Percentiles rank a stretch among this genome's conserved stretches.
Evolutionary conservation across 2,888 invertebrate species (phyloP).

Genomic region (Podabrus alpinus): DNA sequence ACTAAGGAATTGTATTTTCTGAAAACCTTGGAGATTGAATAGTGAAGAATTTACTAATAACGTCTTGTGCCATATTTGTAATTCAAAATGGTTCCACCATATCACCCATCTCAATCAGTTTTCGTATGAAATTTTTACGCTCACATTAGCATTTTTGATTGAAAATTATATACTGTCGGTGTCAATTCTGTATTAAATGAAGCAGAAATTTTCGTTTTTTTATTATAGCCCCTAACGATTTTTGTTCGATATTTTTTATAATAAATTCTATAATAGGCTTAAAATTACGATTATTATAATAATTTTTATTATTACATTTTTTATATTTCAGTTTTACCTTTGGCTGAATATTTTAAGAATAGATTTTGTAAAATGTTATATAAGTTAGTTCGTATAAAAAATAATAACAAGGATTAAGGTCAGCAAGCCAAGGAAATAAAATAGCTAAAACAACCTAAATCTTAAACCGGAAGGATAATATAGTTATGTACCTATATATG

Average conservation of each 20-base stretch:
- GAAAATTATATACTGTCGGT: background rate
- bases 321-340: background rate
- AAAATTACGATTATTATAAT: background rate
- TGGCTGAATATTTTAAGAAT: too few species aligned
- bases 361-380: background rate
- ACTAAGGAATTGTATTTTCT: background rate
- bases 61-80: background rate
- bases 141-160: background rate
- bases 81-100: background rate
- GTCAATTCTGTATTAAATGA: background rate
- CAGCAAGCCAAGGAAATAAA: background rate
- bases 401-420: background rate
- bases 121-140: background rate
- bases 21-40: background rate
- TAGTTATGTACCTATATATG: background rate
- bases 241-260: background rate
- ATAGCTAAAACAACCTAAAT: background rate
- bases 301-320: too few species aligned
- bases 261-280: background rate
- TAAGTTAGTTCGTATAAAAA: background rate
- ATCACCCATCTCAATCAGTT: background rate
- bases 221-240: background rate
- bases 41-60: background rate
- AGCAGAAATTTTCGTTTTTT: background rate
- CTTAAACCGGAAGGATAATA: background rate